phyloP scores from a whole-genome alignment of 2,888 invertebrate genomes.

The Drosophila kambysellisi region DNA sequence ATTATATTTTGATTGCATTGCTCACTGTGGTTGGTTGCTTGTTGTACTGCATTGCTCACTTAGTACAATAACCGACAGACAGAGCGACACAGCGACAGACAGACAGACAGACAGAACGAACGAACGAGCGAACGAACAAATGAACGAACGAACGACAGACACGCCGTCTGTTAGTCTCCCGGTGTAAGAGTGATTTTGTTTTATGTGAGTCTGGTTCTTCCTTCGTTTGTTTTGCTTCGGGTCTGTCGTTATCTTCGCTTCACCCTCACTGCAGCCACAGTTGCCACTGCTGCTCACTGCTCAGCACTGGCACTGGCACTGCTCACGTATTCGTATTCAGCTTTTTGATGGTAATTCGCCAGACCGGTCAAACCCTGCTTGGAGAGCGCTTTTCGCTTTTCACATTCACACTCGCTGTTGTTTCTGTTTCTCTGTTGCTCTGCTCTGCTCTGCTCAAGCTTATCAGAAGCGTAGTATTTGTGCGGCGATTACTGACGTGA shows the following conservation, averaged over 20 bases:
- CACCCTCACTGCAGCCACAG: conserved; percentile 54
- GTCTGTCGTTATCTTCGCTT: conserved; percentile 77
- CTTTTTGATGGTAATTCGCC: conserved; percentile 79
- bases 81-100: conserved; percentile 3
- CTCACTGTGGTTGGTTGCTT: conserved; percentile 82
- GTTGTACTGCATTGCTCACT: conserved; percentile 74
- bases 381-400: conserved; percentile 75
- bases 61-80: conserved; percentile 65
- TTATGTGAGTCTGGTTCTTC: conserved; percentile 58
- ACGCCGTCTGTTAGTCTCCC: conserved; percentile 81
- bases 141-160: conserved; percentile 17
- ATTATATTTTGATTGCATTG: conserved; percentile 80
- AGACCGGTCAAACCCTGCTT: conserved; percentile 68
- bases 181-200: conserved; percentile 79
- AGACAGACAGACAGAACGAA: background rate
- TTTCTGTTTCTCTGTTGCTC: conserved; percentile 23
- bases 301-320: conserved; percentile 63
- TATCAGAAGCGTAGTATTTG: conserved; percentile 73
- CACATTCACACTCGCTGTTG: conserved; percentile 56
- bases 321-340: conserved; percentile 78
- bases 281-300: conserved; percentile 60
- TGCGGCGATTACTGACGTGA: conserved; percentile 67
- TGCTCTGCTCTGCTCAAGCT: conserved; percentile 46
- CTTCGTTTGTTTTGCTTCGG: conserved; percentile 80
- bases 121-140: background rate